Percentiles rank a stretch among this genome's conserved stretches.
Evolutionary conservation across 1,140 invertebrate genomes (phyloP).

Genomic region (Galendromus occidentalis): DNA sequence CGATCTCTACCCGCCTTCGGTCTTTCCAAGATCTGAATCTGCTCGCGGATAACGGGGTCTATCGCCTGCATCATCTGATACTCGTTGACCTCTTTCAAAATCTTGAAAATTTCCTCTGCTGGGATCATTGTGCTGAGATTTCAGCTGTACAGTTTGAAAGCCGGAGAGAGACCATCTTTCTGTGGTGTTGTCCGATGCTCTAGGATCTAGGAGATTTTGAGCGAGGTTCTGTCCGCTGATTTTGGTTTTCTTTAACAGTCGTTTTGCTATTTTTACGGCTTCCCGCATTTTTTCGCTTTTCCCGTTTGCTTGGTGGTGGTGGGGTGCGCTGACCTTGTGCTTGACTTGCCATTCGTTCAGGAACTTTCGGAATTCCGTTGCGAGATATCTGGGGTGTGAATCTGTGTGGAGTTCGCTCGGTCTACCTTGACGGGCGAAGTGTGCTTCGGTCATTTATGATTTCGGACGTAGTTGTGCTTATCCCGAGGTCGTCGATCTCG

Average conservation of each 20-base stretch:
- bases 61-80: too few species aligned
- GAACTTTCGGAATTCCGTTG: constrained; percentile 15
- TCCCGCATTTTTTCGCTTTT: background rate
- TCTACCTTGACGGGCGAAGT: background rate
- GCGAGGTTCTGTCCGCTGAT: too few species aligned
- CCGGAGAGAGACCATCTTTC: background rate
- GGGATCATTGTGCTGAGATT: background rate
- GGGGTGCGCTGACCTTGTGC: background rate
- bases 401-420: background rate
- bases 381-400: background rate
- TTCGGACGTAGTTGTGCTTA: background rate
- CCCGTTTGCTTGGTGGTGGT: background rate
- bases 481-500: background rate
- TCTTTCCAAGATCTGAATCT: too few species aligned
- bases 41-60: too few species aligned
- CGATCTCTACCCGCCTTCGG: too few species aligned
- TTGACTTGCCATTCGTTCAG: background rate
- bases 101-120: too few species aligned
- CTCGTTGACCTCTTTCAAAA: too few species aligned
- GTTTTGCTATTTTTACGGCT: background rate
- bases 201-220: background rate
- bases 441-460: background rate
- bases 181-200: background rate
- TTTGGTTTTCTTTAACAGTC: too few species aligned
- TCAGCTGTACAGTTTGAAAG: background rate